Evolutionary conservation across 2,113 vertebrate genomes (phyloP).

Genomic region (Tylochromis polylepis): DNA sequence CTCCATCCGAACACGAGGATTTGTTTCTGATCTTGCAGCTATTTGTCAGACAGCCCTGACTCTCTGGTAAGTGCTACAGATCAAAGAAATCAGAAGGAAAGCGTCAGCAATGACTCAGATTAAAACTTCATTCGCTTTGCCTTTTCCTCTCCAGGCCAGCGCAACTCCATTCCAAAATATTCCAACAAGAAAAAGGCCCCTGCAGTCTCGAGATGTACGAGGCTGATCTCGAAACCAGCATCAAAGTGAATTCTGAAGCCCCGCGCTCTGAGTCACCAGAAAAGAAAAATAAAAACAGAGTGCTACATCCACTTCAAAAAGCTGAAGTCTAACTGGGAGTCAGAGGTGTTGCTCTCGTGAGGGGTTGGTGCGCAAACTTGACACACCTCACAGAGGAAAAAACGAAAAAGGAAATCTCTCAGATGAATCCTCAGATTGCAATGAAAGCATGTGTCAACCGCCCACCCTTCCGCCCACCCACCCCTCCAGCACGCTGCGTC

Average conservation of each 20-base stretch:
- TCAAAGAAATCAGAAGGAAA: constrained; percentile 38
- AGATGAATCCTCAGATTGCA: not conserved
- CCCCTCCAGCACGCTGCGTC: not conserved
- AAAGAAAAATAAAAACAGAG: not conserved
- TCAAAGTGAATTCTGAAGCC: constrained; percentile 49
- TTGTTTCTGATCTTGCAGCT: not conserved
- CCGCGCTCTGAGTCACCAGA: constrained; percentile 3
- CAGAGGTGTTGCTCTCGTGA: not conserved
- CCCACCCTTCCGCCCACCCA: not conserved
- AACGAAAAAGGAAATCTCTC: not conserved
- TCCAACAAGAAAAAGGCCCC: constrained; percentile 19
- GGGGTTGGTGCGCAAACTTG: not conserved
- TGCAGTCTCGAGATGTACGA: constrained; percentile 13
- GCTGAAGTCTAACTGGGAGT: not conserved
- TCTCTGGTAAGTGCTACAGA: not conserved
- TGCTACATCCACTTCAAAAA: not conserved
- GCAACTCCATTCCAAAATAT: constrained; percentile 17
- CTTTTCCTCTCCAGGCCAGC: constrained; percentile 1
- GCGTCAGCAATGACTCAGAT: constrained; percentile 32
- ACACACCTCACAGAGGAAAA: not conserved
- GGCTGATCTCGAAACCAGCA: constrained; percentile 29
- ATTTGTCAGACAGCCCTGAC: constrained; percentile 5
- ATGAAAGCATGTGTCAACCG: not conserved
- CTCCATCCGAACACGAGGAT: not conserved
- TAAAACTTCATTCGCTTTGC: constrained; percentile 17